A percentile compares a stretch with the other conserved stretches of the same genome.
Evolutionary conservation across 2,888 invertebrate genomes (phyloP).

Genomic region (Spodoptera exigua): DNA sequence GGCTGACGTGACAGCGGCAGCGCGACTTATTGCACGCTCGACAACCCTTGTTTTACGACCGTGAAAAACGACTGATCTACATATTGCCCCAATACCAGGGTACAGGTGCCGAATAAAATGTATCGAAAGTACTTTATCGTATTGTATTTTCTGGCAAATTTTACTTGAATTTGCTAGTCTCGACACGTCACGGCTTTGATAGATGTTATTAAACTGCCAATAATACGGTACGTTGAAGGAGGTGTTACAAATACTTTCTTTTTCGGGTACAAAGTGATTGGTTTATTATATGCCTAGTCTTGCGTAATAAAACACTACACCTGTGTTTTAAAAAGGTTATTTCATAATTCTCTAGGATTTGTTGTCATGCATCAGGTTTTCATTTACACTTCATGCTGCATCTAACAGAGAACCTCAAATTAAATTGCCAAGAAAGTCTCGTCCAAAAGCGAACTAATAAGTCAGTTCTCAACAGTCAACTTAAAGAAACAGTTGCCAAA

Average conservation of each 20-base stretch:
- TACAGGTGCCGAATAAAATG: constrained; percentile 28
- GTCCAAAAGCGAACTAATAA: too few relatives aligned
- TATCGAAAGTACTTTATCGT: constrained; percentile 10
- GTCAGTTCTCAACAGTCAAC: too few relatives aligned
- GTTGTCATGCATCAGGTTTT: too few relatives aligned
- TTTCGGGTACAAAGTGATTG: neutral
- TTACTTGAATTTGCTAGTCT: constrained; percentile 21
- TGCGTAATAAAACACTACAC: too few relatives aligned
- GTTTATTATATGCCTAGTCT: too few relatives aligned
- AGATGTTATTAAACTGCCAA: constrained; percentile 15
- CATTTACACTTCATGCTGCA: too few relatives aligned
- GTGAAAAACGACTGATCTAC: constrained; percentile 44
- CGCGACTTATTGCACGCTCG: constrained; percentile 47
- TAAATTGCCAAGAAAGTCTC: too few relatives aligned
- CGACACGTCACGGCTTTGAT: constrained; percentile 20
- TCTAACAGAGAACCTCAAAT: too few relatives aligned
- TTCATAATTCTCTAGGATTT: too few relatives aligned
- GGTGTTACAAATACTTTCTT: neutral
- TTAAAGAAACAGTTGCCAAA: too few relatives aligned
- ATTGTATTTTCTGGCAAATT: constrained; percentile 6
- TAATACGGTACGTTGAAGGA: neutral
- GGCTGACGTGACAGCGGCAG: constrained; percentile 46
- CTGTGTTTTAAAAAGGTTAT: too few relatives aligned
- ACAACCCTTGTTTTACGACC: constrained; percentile 37
- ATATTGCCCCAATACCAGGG: constrained; percentile 29